Percentiles rank a stretch among this genome's conserved stretches.
Evolutionary conservation across 2,797 vertebrate genomes (phyloP).

Genomic region (Aratinga solstitialis): DNA sequence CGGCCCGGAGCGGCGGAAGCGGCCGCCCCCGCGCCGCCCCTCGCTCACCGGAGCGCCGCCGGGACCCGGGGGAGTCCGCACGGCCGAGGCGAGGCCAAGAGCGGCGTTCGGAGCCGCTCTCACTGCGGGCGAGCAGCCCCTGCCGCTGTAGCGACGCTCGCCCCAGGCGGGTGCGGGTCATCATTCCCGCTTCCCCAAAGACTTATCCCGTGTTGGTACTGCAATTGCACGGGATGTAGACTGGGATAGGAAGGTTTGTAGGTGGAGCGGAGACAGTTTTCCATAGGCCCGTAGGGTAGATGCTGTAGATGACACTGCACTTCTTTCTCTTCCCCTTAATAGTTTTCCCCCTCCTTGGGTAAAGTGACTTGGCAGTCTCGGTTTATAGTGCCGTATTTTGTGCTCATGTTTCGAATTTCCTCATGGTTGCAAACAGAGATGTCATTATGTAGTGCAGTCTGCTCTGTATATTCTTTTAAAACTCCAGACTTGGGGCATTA

Average conservation of each 20-base stretch:
- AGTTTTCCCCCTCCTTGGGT: not conserved
- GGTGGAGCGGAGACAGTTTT: not conserved
- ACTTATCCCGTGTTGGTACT: fast-evolving
- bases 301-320: not conserved
- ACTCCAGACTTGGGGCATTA: not conserved
- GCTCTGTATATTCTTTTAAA: not conserved
- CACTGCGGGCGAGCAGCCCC: not conserved
- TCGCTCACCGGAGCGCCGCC: not conserved
- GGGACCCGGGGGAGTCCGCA: not conserved
- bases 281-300: not conserved
- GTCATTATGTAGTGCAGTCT: not conserved
- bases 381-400: not conserved
- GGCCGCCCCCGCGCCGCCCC: not conserved
- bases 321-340: not conserved
- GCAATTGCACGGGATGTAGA: not conserved
- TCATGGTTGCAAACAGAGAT: not conserved
- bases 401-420: not conserved
- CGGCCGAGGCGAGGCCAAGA: not conserved
- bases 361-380: not conserved
- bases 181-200: not conserved
- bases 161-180: fast-evolving
- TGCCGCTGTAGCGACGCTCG: not conserved
- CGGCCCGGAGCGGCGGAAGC: not conserved
- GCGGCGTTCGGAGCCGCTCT: not conserved
- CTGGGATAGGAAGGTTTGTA: not conserved